Evolutionary conservation across 2,888 invertebrate genomes (phyloP).

Genomic region (Gymnosoma rotundatum): DNA sequence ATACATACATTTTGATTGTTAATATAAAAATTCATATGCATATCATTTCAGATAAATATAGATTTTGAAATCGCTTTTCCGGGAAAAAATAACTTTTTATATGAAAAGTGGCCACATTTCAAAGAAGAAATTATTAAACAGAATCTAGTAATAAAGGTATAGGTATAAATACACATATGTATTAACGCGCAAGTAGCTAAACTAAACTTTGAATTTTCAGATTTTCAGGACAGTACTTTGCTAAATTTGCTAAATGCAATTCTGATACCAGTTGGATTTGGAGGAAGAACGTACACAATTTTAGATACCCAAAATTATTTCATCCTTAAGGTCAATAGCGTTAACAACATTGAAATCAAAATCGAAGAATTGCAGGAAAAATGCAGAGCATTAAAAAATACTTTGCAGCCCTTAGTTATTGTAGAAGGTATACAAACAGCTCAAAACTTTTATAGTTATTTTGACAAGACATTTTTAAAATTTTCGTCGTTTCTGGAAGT

Average conservation of each 20-base stretch:
- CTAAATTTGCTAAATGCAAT: conserved; percentile 19
- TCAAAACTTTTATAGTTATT: conserved; percentile 22
- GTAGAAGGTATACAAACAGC: conserved; percentile 41
- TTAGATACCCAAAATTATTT: too few relatives aligned
- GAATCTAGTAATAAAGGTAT: conserved; percentile 19
- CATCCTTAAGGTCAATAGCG: background rate
- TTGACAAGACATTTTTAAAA: conserved; percentile 38
- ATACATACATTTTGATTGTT: too few relatives aligned
- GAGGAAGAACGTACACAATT: too few relatives aligned
- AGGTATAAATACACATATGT: background rate
- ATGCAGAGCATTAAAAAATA: conserved; percentile 25
- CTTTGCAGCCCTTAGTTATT: conserved; percentile 38
- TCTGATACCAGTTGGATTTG: too few relatives aligned
- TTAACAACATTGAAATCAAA: conserved; percentile 23
- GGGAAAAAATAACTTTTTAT: conserved; percentile 4
- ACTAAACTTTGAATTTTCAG: conserved; percentile 3
- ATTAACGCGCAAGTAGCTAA: background rate
- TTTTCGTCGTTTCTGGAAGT: conserved; percentile 20
- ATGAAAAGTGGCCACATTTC: conserved; percentile 7
- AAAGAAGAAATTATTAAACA: conserved; percentile 13
- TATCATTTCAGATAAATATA: conserved; percentile 22
- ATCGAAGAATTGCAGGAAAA: conserved; percentile 33
- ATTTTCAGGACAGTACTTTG: conserved; percentile 37
- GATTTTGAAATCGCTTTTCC: conserved; percentile 13
- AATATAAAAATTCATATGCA: background rate